Percentiles rank a stretch among this genome's conserved stretches.
Conservation (phyloP, 2,888 invertebrate species). For the Limnephilus lunatus region DNA sequence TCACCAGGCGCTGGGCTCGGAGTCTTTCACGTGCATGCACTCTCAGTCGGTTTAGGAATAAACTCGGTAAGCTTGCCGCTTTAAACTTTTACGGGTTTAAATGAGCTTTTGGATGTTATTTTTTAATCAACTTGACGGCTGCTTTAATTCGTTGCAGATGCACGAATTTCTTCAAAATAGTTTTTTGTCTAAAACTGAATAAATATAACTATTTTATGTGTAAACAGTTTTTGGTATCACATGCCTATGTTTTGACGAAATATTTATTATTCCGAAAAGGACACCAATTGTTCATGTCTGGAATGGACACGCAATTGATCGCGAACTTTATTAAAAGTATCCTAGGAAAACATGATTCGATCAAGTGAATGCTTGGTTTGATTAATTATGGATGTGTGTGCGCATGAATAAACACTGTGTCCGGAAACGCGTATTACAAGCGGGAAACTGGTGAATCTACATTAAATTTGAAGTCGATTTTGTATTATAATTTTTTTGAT, state of each 20-base stretch:
- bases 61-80: conserved; percentile 8
- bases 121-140: not conserved
- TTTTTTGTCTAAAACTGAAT: not conserved
- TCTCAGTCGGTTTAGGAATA: not conserved
- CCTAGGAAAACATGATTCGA: not conserved
- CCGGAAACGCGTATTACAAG: too few species aligned
- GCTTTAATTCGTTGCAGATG: not conserved
- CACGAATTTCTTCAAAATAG: not conserved
- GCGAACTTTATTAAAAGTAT: not conserved
- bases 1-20: not conserved
- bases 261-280: too few species aligned
- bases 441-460: too few species aligned
- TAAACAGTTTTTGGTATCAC: too few species aligned
- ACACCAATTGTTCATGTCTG: too few species aligned
- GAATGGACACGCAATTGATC: too few species aligned
- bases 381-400: not conserved
- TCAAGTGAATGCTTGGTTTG: not conserved
- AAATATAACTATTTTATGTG: too few species aligned
- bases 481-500: too few species aligned
- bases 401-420: not conserved
- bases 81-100: conserved; percentile 2
- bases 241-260: too few species aligned
- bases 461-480: too few species aligned
- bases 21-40: not conserved
- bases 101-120: conserved; percentile 8